Evolutionary conservation across 2,113 vertebrate species (phyloP), one percentile per base, ranked within the genome.

Genomic region (Corynorhinus townsendii): DNA sequence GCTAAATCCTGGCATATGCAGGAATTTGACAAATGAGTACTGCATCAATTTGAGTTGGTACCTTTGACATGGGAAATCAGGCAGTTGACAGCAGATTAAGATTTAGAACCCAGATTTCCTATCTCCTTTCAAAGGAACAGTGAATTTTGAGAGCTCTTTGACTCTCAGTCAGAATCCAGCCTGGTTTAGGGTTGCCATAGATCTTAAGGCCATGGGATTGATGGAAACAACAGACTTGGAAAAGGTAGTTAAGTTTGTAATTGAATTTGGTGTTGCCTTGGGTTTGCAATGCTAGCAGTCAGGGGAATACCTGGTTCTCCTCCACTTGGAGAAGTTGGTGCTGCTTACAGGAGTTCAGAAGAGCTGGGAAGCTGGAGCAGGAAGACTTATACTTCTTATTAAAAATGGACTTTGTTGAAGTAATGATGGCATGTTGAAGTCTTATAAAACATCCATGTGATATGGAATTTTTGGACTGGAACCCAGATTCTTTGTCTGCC

Each of bases 211-310:
- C 33, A 84, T 38, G 17, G n/a, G 38, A 75, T 62, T 90, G 19
- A 64, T 62, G 49, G 43, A 88, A 89, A 89, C 14, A 80, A 52
- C 19, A 76, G 72, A 43, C 4, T 88, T 89, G 24, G 28, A 62
- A 95, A 93, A 84, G 22, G 19, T 49, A 75, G 56, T 84, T 95
- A 87, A 24, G 24, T 84, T 89, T 87, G 17, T 64, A 83, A 90
- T 72, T 88, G 72, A 82, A 17, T 85, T 93, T 94, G 64, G 17
- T 81, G 52, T 91, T 33, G 43, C 15, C 24, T 91, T 77, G 47
- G 40, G 9, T 71, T 92, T 79, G 43, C 87, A 62, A 73, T 28
- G 40, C 69, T 87, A 89, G 17, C 26, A 47, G 11, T 69, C 33
- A 16, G 28, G n/a, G 33, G 35, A n/a, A 69, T 73, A 33, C 30